Evolutionary conservation across 2,113 vertebrate genomes (phyloP), one percentile per base, ranked within the genome.

Genomic region (Danio rerio): DNA sequence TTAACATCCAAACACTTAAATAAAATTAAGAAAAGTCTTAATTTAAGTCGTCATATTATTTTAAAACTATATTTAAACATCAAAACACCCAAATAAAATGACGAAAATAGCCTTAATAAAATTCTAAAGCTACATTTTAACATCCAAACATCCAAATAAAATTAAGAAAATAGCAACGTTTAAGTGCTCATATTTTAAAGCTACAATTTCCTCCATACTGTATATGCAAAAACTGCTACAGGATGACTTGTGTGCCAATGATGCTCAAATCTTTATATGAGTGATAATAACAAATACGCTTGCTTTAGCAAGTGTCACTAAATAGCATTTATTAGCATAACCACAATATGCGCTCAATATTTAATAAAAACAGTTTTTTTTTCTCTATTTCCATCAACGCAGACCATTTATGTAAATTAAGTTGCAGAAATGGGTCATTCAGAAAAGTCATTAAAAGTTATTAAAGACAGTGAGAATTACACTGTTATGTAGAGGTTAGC

Each of bases 361-460:
- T 52, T 71, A 31, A 18, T 71, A 52, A 71, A 71, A 71, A 50
- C 47, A 52, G 18, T 52, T 52, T 9, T 13, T 70, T 71, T 49
- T 71, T 31, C 31, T 31, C n/a, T 45, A 71, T 21, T 6, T 18
- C 3, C 47, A 52, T 52, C 12, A 10, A 21, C 18, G 12, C 42
- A 50, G 45, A 49, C 47, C 12, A 52, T 71, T 71, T 71, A 71
- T 71, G 69, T 9, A 71, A 52, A 71, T 71, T 4, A 71, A 31
- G 18, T 18, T 15, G 20, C 11, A 52, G 21, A 71, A 71, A 71
- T 71, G 47, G 69, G 69, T 71, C 69, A 42, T 65, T 65, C 21
- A 21, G 47, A 21, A 21, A 9, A 71, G 69, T 9, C 69, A 71
- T 71, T 50, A 71, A 71, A 71, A 71, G 47, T 31, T 71, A 71